Base-by-base conservation (phyloP, 2,888 invertebrate species). In the Ephialtes manifestator region DNA sequence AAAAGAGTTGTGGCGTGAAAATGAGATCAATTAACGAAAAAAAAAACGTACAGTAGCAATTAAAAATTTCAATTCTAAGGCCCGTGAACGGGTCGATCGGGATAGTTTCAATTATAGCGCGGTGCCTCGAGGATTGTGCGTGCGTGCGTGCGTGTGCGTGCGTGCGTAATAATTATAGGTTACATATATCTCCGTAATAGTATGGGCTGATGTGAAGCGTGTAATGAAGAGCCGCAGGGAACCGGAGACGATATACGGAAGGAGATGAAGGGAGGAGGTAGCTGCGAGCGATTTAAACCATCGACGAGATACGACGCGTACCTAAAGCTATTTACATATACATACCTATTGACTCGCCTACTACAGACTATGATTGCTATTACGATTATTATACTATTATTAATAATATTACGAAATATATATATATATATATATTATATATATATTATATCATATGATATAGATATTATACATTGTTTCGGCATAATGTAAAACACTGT, bases 391-490 rank as follows among this genome's bases (percentile, higher is more conserved):
- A 89, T 31, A 75, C 35, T 43, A 72, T 72, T 58, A 55, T 43
- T 72, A 58, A 28, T 72, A 72, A 89, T 86, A 88, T 88, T 88
- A 63, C 43, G 67, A 15, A 31, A 20, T 53, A 31, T 60, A 53
- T 18, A 24, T n/a, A 20, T 76, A 39, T 65, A 31, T 71, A 71
- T 58, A 20, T 77, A 13, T 67, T 83, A 76, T 63, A 83, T 80
- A 86, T 79, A 88, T 81, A 86, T 71, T 85, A 83, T 81, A 81
- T 76, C 55, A 81, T 82, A 87, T 86, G 87, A 90, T 89, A 91
- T 91, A 91, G 91, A 90, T 77, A 90, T 88, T 90, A 91, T 91
- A 91, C 88, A 91, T 91, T 91, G 91, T 91, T 91, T 91, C 91
- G 89, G 89, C 91, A 90, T 91, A 87, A 90, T 91, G 91, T 91